Conservation (phyloP, 2,888 invertebrate species). For the Dicranocentrus wangi region DNA sequence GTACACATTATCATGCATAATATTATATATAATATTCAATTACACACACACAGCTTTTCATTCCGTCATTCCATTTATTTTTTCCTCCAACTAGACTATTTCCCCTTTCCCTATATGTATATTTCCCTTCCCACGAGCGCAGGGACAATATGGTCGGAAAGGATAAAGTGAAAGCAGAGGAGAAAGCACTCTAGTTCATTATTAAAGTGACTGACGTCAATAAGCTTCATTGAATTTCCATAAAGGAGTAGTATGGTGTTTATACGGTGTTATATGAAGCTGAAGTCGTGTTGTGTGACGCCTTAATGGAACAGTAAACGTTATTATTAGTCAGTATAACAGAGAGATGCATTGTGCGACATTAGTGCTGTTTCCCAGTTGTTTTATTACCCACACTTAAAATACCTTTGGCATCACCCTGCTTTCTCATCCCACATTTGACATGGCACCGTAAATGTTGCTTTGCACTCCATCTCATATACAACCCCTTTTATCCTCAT, state of each 20-base stretch:
- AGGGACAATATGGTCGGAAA: too few species aligned
- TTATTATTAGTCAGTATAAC: slow-evolving; percentile 36
- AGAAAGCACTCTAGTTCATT: too few species aligned
- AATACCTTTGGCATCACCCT: not conserved
- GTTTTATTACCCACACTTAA: slow-evolving; percentile 5
- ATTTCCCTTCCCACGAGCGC: too few species aligned
- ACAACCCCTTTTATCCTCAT: not conserved
- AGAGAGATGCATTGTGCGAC: too few species aligned
- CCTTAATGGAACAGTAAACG: slow-evolving; percentile 41
- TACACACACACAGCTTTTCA: not conserved
- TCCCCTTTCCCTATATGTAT: not conserved
- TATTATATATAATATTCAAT: slow-evolving; percentile 9
- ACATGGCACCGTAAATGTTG: too few species aligned
- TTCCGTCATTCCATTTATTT: slow-evolving; percentile 11
- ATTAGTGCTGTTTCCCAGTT: not conserved
- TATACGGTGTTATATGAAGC: not conserved
- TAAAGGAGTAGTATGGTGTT: not conserved
- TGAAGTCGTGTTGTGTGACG: slow-evolving; percentile 17
- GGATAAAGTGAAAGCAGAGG: slow-evolving; percentile 7
- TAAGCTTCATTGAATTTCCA: slow-evolving; percentile 54
- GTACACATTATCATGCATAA: slow-evolving; percentile 8
- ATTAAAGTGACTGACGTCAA: slow-evolving; percentile 50
- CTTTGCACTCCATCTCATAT: too few species aligned
- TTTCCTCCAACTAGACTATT: not conserved
- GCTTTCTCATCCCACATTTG: too few species aligned